phyloP scores from a whole-genome alignment of 2,888 invertebrate species.

The Caenorhabditis wallacei region DNA sequence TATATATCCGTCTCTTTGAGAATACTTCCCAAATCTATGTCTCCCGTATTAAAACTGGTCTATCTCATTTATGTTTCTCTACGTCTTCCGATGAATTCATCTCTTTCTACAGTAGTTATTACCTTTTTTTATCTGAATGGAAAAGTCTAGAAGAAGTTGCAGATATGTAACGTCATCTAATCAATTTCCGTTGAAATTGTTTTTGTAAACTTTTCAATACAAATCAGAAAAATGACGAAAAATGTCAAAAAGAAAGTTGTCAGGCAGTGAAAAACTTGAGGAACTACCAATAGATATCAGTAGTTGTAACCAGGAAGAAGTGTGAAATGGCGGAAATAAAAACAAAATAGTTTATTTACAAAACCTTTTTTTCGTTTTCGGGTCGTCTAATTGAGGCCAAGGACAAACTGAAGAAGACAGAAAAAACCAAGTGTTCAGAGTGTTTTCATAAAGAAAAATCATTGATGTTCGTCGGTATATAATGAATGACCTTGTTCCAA shows the following conservation, averaged over 20 bases:
- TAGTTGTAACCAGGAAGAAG: no score
- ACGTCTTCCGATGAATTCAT: not conserved
- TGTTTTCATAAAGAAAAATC: not conserved
- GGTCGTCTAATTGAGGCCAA: constrained; percentile 24
- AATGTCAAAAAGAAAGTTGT: no score
- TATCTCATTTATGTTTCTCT: constrained; percentile 13
- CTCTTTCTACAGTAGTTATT: not conserved
- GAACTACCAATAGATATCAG: no score
- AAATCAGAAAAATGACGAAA: no score
- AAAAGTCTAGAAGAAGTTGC: not conserved
- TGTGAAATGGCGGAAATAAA: no score
- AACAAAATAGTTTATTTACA: not conserved
- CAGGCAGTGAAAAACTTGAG: no score
- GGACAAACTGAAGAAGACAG: constrained; percentile 18
- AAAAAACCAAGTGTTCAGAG: constrained; percentile 3
- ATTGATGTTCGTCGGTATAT: not conserved
- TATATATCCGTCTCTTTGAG: constrained; percentile 14
- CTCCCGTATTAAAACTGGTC: constrained; percentile 19
- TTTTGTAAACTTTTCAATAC: no score
- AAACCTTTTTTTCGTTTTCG: not conserved
- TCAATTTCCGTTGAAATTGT: no score
- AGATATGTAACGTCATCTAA: not conserved
- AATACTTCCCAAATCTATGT: constrained; percentile 12
- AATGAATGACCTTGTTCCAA: constrained; percentile 8
- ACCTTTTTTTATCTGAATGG: not conserved